These are phyloP conservation scores for Phaethon lepturus DNA, from an alignment of 2,113 vertebrate species.

Conservation along the genomic window DNA sequence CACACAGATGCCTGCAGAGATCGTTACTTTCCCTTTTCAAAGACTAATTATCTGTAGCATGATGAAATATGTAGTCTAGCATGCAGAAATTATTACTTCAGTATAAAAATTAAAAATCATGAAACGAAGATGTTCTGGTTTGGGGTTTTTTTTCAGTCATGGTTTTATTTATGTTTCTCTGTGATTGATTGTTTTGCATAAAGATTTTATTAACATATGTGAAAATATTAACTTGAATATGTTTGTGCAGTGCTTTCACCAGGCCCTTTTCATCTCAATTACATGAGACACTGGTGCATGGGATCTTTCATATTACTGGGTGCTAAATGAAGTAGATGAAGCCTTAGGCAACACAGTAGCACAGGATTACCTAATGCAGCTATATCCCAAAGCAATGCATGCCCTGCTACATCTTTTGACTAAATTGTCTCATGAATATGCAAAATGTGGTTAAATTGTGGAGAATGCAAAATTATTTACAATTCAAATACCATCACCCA, in stretches of 20 bases:
- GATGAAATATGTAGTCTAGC: neutral
- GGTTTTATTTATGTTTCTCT: neutral
- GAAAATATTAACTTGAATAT: constrained; percentile 10
- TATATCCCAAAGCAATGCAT: neutral
- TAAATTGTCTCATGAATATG: constrained; percentile 68
- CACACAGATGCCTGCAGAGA: neutral
- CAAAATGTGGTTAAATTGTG: constrained; percentile 46
- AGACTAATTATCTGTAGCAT: neutral
- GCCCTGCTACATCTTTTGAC: constrained; percentile 24
- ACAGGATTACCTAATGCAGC: neutral
- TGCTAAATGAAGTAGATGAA: constrained; percentile 18
- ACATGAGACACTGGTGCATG: neutral
- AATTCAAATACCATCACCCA: constrained; percentile 70
- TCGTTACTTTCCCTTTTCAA: neutral
- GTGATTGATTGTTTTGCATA: neutral
- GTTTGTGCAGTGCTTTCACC: neutral
- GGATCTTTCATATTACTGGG: neutral
- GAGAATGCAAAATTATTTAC: constrained; percentile 53
- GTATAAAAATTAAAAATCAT: neutral
- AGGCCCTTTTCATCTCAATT: constrained; percentile 5
- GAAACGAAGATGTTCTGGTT: neutral
- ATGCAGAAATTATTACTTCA: neutral
- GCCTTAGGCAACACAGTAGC: neutral
- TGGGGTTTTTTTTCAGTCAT: neutral
- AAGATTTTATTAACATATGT: neutral